Evolutionary conservation across 2,113 vertebrate genomes (phyloP).

Genomic region (Egretta garzetta): DNA sequence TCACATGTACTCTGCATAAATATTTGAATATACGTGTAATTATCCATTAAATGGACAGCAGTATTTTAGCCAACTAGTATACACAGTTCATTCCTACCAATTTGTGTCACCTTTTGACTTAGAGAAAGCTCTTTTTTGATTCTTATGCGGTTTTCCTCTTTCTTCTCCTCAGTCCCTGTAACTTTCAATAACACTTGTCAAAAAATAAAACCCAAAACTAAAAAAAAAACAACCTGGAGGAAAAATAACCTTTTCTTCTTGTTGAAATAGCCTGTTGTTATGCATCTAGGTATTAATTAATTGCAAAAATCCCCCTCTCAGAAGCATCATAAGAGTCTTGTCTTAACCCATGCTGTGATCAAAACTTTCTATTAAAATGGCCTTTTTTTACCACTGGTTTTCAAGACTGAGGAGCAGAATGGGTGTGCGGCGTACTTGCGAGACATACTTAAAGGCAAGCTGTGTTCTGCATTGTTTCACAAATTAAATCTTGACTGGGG

Average conservation of each 20-base stretch:
- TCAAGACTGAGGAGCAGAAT: neutral
- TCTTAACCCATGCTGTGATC: neutral
- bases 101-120: constrained; percentile 11
- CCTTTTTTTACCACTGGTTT: neutral
- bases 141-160: neutral
- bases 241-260: neutral
- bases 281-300: neutral
- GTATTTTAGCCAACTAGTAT: neutral
- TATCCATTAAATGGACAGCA: neutral
- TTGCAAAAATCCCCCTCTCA: neutral
- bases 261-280: neutral
- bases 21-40: neutral
- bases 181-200: neutral
- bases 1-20: neutral
- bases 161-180: neutral
- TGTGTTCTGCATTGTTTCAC: neutral
- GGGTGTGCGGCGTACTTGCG: neutral
- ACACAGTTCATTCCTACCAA: neutral
- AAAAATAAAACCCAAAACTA: neutral
- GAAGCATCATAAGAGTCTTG: neutral
- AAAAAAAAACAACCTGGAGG: neutral
- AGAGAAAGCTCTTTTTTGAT: neutral
- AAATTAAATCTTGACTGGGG: neutral
- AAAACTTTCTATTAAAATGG: neutral
- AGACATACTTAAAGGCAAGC: neutral